Evolutionary conservation across 2,113 vertebrate species (phyloP).

Genomic region (Aphyosemion australe): DNA sequence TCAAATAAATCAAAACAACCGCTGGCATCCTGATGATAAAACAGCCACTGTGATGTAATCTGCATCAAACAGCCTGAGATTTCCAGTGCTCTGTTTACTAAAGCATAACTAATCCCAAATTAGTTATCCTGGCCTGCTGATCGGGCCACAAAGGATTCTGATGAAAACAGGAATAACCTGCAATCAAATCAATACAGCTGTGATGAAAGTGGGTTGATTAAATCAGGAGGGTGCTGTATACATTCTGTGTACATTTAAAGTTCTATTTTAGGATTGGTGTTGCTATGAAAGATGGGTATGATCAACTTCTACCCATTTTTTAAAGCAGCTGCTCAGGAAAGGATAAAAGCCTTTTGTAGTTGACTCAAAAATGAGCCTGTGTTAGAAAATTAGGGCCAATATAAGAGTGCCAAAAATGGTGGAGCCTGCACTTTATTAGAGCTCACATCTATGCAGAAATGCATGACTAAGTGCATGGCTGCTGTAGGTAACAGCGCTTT

Average conservation of each 20-base stretch:
- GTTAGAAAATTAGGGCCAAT: not conserved
- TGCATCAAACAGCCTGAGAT: conserved; percentile 4
- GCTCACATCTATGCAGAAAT: not conserved
- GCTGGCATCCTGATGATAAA: conserved; percentile 13
- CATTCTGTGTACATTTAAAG: no score
- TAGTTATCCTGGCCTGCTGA: conserved; percentile 39
- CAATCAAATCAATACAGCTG: conserved; percentile 67
- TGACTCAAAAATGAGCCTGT: not conserved
- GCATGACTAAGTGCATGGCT: not conserved
- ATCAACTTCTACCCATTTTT: not conserved
- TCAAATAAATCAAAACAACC: conserved; percentile 20
- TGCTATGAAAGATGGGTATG: not conserved
- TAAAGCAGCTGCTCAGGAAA: not conserved
- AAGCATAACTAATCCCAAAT: conserved; percentile 47
- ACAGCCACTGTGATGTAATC: conserved; percentile 14
- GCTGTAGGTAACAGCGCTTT: not conserved
- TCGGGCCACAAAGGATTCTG: conserved; percentile 50
- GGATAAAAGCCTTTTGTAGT: not conserved
- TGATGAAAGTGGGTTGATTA: conserved; percentile 61
- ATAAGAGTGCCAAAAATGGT: not conserved
- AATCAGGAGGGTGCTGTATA: not conserved
- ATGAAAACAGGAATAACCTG: conserved; percentile 66
- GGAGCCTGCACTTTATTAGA: not conserved
- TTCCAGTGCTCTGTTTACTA: conserved; percentile 12
- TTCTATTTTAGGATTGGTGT: not conserved